Base-by-base conservation (phyloP, 2,113 vertebrate genomes). In the Herpetotheres cachinnans region DNA sequence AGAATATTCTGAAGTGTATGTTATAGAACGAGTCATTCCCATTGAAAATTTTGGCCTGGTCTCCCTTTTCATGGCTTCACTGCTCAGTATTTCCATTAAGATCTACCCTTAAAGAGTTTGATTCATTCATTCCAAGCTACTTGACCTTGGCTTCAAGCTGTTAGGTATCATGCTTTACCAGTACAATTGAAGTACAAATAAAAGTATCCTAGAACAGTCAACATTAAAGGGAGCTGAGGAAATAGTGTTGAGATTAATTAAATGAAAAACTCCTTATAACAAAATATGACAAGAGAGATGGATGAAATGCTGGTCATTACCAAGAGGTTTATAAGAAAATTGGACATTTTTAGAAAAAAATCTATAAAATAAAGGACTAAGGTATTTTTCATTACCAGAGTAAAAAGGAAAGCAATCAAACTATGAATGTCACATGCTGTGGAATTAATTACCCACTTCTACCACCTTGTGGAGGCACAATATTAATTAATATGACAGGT, bases 391-490 rank as follows among this genome's bases (percentile, higher is more conserved):
- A 77, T 85, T 62, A 79, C 7, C 16, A 66, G 17, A 70, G 7
- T 66, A 82, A 89, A 93, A 70, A 70, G 22, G 11, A 93, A 94
- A 81, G 29, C 47, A 81, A 89, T 83, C 24, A 78, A 67, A 63
- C 34, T 36, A 73, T 19, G 34, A 87, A 62, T 32, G 32, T 52
- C 93, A n/a, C 56, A 55, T 61, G 46, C 58, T 80, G 52, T 30
- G 36, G 67, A 93, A 97, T 96, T 96, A 96, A 95, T 96, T 97
- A 95, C 79, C 86, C 96, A 74, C 92, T 97, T 96, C 95, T 93
- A 96, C 94, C 96, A 96, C 93, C 95, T 97, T 96, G 94, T 97
- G 97, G 95, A 95, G 29, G 59, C 54, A 95, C 20, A 44, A 52
- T 70, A 95, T 82, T 90, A 91, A 80, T 95, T 80, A 90, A 76